phyloP scores from a whole-genome alignment of 1,140 invertebrate species.

The Eriocheir sinensis region DNA sequence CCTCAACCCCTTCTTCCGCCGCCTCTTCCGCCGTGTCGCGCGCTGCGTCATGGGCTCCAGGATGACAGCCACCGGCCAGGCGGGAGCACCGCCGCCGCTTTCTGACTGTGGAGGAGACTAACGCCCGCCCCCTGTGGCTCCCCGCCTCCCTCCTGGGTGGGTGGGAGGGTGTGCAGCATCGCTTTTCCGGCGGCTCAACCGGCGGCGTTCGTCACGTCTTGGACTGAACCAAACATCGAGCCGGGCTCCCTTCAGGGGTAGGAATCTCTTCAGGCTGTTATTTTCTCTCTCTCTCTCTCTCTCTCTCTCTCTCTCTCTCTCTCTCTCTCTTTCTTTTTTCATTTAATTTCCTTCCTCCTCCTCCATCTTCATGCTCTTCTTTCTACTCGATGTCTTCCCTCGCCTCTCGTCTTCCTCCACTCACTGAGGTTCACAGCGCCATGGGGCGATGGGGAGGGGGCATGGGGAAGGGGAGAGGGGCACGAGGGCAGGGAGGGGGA shows the following conservation, averaged over 20 bases:
- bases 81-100: neutral
- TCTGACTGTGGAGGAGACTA: neutral
- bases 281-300: too few relatives aligned
- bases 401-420: neutral
- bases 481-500: neutral
- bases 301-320: too few relatives aligned
- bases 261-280: too few relatives aligned
- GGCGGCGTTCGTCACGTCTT: too few relatives aligned
- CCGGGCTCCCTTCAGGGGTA: too few relatives aligned
- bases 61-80: neutral
- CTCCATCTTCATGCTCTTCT: too few relatives aligned
- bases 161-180: too few relatives aligned
- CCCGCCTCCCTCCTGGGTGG: neutral
- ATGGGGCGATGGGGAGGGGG: neutral
- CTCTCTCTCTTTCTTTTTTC: neutral
- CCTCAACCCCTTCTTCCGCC: neutral
- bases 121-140: neutral
- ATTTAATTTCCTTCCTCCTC: too few relatives aligned
- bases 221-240: too few relatives aligned
- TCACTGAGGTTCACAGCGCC: neutral
- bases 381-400: too few relatives aligned
- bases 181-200: too few relatives aligned
- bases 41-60: neutral
- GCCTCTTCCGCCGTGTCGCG: constrained; percentile 7
- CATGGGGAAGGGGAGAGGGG: neutral